phyloP scores from a whole-genome alignment of 1,140 invertebrate species.

The Catajapyx aquilonaris region DNA sequence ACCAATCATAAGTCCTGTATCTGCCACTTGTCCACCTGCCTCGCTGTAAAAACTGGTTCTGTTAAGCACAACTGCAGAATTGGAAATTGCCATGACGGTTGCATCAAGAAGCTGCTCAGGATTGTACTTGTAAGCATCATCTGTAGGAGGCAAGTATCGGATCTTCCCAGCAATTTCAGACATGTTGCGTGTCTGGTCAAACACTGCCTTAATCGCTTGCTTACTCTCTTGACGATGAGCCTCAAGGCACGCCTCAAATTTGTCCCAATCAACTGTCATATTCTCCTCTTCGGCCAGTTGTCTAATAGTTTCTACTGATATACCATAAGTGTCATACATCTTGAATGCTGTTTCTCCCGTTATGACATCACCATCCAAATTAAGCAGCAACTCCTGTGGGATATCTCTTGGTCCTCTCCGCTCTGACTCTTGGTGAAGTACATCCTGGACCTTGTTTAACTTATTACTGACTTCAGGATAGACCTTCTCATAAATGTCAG shows the following conservation, averaged over 20 bases:
- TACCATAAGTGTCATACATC: constrained; percentile 55
- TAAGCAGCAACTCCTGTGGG: constrained; percentile 7
- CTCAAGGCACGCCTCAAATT: constrained; percentile 9
- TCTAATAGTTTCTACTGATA: constrained; percentile 45
- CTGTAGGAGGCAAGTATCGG: constrained; percentile 25
- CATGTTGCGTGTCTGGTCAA: too few relatives aligned
- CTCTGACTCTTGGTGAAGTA: too few relatives aligned
- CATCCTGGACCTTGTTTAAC: too few relatives aligned
- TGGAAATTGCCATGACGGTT: too few relatives aligned
- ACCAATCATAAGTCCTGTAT: constrained; percentile 39
- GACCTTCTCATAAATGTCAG: too few relatives aligned
- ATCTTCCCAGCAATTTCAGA: too few relatives aligned
- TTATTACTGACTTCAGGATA: too few relatives aligned
- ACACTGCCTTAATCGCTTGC: too few relatives aligned
- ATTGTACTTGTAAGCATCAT: constrained; percentile 46
- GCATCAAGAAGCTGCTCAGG: constrained; percentile 25
- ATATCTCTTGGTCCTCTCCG: too few relatives aligned
- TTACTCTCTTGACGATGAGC: constrained; percentile 2
- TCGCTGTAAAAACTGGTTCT: constrained; percentile 60
- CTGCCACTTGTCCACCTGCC: constrained; percentile 56
- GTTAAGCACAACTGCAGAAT: constrained; percentile 33
- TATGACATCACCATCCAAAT: constrained; percentile 12
- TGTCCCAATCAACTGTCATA: constrained; percentile 14
- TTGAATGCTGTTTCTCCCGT: constrained; percentile 40
- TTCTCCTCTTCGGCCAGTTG: constrained; percentile 33